These are phyloP conservation scores for Leiothrix lutea DNA, from an alignment of 2,113 vertebrate species.

Conservation along the genomic window DNA sequence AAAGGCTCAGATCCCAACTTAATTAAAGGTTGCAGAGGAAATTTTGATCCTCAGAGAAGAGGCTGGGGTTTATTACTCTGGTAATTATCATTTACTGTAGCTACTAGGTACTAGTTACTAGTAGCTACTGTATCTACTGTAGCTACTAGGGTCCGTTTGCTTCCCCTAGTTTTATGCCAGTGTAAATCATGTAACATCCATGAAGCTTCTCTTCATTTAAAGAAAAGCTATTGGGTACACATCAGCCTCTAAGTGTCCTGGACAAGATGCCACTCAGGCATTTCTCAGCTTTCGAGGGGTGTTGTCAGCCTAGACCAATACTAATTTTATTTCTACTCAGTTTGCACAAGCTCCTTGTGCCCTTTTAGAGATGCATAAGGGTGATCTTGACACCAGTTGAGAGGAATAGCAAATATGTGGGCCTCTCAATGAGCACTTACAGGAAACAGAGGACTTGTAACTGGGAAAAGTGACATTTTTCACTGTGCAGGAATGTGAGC, in stretches of 20 bases:
- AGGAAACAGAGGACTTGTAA: slow-evolving; percentile 2
- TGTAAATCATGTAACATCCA: background rate
- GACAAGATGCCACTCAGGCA: slow-evolving; percentile 3
- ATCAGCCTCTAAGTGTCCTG: background rate
- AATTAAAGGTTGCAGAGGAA: background rate
- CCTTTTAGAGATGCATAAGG: background rate
- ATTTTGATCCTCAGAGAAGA: background rate
- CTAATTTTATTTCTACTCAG: background rate
- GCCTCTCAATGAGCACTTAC: background rate
- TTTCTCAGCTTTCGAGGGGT: slow-evolving; percentile 16
- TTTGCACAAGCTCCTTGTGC: background rate
- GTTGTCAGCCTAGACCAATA: background rate
- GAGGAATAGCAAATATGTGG: slow-evolving; percentile 31
- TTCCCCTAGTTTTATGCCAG: background rate
- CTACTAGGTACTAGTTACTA: background rate
- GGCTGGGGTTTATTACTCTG: background rate
- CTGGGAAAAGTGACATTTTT: slow-evolving; percentile 32
- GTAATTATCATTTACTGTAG: background rate
- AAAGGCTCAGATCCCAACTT: background rate
- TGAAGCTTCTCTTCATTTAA: background rate
- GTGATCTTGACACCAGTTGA: background rate
- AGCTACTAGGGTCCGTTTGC: background rate
- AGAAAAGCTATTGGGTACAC: background rate
- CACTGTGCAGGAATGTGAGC: background rate
- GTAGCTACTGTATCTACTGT: background rate